Base-by-base conservation (phyloP, 2,797 vertebrate genomes). In the Enteromius anoplus region DNA sequence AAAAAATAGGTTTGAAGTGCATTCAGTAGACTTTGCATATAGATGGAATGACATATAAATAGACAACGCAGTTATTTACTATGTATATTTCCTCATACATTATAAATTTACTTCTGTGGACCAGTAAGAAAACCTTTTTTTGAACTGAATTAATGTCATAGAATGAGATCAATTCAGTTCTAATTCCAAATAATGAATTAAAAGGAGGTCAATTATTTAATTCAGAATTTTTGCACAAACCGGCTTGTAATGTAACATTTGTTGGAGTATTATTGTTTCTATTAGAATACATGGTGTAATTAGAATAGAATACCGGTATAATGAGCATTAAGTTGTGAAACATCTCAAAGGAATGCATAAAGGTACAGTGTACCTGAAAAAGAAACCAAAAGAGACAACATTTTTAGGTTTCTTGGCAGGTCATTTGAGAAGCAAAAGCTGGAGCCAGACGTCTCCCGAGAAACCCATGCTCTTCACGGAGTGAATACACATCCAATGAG, bases 321-420 rank as follows among this genome's bases (percentile, higher is more conserved):
- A 26, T 49, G 49, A 80, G n/a, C 15, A 17, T 80, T 70, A 45
- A 23, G 51, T 26, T 72, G 42, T n/a, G 14, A 64, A 11, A 64
- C 0, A 3, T 47, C 42, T 55, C 21, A 2, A 72, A 81, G 62
- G 8, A 49, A 47, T 32, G 26, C 47, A 73, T 40, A 26, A 21
- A 78, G 26, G 40, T n/a, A 32, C n/a, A 40, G 8, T 68, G 5
- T 42, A 19, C 32, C 65, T 42, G 21, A 49, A 82, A 75, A 66
- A 66, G 47, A 64, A 66, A 65, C 55, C 32, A 53, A 75, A 75
- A 19, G 5, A 75, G 47, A 12, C 15, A 0, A 9, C 1, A 66
- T 75, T 75, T 65, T 66, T n/a, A 53, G 34, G 60, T 75, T 75
- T 65, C 77, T 80, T 58, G 37, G 66, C 66, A 10, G 1, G 11